Percentiles rank a stretch among this genome's conserved stretches.
These are phyloP conservation scores for Ophioninae sp. DNA, from an alignment of 2,888 invertebrate species.

Conservation along the genomic window DNA sequence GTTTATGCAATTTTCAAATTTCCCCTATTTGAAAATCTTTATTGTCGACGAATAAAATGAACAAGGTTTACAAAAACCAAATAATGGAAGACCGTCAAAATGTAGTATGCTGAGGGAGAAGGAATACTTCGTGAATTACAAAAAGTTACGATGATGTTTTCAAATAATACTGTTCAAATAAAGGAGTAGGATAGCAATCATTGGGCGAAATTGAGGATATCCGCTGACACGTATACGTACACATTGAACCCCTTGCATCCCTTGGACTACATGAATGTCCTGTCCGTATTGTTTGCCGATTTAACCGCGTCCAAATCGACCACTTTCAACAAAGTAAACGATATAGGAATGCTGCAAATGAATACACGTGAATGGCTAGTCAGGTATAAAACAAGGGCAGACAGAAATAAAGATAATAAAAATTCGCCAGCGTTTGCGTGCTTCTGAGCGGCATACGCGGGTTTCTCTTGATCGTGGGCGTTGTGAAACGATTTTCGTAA, in stretches of 20 bases:
- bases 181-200: not conserved
- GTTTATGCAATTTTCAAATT: not conserved
- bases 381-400: conserved; percentile 23
- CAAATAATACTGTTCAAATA: not conserved
- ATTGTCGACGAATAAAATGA: not conserved
- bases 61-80: not conserved
- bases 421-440: conserved; percentile 48
- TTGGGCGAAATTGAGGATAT: not conserved
- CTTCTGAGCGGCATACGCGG: conserved; percentile 14
- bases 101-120: not conserved
- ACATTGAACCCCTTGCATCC: not conserved
- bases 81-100: not conserved
- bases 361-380: not conserved
- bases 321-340: not conserved
- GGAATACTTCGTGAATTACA: not conserved
- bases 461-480: conserved; percentile 66
- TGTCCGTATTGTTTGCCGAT: conserved; percentile 40
- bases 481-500: conserved; percentile 73
- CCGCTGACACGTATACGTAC: not conserved
- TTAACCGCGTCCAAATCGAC: conserved; percentile 36
- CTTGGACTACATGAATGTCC: conserved; percentile 35
- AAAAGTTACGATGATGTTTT: not conserved
- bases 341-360: conserved; percentile 13
- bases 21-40: not conserved
- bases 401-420: conserved; percentile 50